These are phyloP conservation scores for Troglohyphantes excavatus DNA, from an alignment of 2,888 invertebrate genomes.

Conservation along the genomic window DNA sequence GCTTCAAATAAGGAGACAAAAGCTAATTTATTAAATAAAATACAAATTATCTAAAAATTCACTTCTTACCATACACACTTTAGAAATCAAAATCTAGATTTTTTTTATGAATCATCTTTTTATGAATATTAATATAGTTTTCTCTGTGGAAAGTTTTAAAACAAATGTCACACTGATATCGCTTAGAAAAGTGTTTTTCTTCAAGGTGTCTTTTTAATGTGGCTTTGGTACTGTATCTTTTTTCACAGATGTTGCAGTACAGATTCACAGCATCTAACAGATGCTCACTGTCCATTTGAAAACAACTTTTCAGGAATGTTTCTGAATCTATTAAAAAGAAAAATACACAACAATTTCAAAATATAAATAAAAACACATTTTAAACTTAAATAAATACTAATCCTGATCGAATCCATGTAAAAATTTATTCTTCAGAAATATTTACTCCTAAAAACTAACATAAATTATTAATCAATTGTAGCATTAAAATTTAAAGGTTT, in stretches of 20 bases:
- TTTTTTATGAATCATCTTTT: conserved; percentile 24
- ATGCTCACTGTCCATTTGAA: background rate
- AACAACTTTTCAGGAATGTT: background rate
- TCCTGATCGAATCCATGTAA: no score
- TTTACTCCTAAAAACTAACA: no score
- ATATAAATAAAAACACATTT: no score
- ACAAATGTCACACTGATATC: conserved; percentile 40
- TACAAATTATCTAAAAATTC: background rate
- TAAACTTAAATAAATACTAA: no score
- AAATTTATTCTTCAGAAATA: no score
- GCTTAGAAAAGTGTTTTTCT: conserved; percentile 32
- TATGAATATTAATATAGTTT: conserved; percentile 22
- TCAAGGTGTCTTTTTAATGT: conserved; percentile 48
- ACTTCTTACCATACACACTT: background rate
- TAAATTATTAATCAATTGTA: no score
- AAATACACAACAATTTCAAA: no score
- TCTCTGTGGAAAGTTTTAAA: conserved; percentile 44
- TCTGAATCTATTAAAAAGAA: background rate
- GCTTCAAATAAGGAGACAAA: background rate
- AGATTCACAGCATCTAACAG: background rate
- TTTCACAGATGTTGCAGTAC: conserved; percentile 22
- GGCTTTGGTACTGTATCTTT: conserved; percentile 15
- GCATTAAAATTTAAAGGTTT: no score
- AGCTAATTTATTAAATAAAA: background rate
- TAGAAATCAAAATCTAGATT: conserved; percentile 1